These are phyloP conservation scores for Eutrigla gurnardus DNA, from an alignment of 2,797 vertebrate genomes.

Conservation along the genomic window DNA sequence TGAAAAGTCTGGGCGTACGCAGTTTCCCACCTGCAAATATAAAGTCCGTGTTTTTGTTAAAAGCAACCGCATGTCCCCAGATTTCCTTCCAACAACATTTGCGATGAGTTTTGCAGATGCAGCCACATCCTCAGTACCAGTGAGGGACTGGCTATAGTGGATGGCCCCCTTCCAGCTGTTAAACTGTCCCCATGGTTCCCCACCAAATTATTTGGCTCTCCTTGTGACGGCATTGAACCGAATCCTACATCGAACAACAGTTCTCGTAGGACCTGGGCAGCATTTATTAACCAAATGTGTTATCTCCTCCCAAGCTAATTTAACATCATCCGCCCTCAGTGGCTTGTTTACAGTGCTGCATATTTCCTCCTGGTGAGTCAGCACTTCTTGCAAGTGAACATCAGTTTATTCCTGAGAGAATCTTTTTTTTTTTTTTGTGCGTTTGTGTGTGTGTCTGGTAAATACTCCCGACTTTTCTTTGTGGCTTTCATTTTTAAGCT, in stretches of 20 bases:
- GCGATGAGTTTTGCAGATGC: constrained; percentile 22
- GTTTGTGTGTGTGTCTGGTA: not conserved
- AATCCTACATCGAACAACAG: constrained; percentile 49
- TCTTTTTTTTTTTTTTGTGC: constrained; percentile 14
- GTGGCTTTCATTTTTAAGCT: constrained; percentile 40
- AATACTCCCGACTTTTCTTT: constrained; percentile 26
- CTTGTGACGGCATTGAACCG: constrained; percentile 63
- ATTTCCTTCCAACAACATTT: constrained; percentile 4
- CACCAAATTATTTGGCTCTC: constrained; percentile 66
- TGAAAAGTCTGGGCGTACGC: not conserved
- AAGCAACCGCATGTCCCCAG: not conserved
- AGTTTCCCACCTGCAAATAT: constrained; percentile 13
- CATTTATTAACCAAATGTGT: constrained; percentile 65
- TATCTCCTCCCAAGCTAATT: constrained; percentile 62
- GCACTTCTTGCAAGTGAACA: constrained; percentile 35
- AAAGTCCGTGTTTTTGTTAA: not conserved
- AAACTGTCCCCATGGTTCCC: constrained; percentile 54
- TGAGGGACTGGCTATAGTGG: constrained; percentile 35
- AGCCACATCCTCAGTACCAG: constrained; percentile 18
- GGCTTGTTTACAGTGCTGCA: constrained; percentile 58
- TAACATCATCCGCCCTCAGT: constrained; percentile 46
- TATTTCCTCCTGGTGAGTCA: constrained; percentile 52
- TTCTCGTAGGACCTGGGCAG: constrained; percentile 56
- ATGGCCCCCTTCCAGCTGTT: constrained; percentile 57
- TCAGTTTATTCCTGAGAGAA: constrained; percentile 36